Evolutionary conservation across 2,797 vertebrate species (phyloP), one percentile per base, ranked within the genome.

Genomic region (Melanotaenia parkinsoni): DNA sequence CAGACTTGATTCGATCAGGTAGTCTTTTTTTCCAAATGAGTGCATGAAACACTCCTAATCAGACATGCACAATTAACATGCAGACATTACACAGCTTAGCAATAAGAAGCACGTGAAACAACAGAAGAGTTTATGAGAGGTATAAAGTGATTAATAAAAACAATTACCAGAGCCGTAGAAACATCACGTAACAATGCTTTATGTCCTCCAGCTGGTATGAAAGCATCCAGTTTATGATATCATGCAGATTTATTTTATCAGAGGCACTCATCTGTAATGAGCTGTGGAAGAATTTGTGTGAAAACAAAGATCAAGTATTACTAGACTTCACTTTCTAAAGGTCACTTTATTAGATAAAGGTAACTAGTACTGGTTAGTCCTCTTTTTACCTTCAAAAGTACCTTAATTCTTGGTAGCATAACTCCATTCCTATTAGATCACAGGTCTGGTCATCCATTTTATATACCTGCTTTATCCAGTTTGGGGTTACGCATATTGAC

Each of bases 151-250:
- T 20, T 20, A 45, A 45, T 43, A 45, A 45, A 45, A 45, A 45
- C 18, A 45, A 45, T 45, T 45, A 45, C 16, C 14, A 45, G 16
- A 18, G 18, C 43, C n/a, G 2, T 47, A 35, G 58, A 59, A 1
- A 69, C 32, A 37, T 68, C 43, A 68, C 56, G 45, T 50, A 45
- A 51, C 58, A 32, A 37, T 50, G 43, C 30, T 59, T 59, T 50
- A 59, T 24, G 16, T 14, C 20, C n/a, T 58, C 66, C 40, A 50
- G 56, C 43, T 56, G 40, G n/a, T 26, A 24, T 4, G 8, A 67
- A 57, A 45, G 54, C 5, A 24, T 56, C 35, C 24, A 67, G 56
- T 43, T 59, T 18, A 32, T 50, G 66, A 22, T 43, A 59, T n/a
- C 58, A 50, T 13, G 54, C 40, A 5, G 65, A 28, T n/a, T 67